Base-by-base conservation (phyloP, 2,888 invertebrate genomes). In the Drosophila meridionalis region DNA sequence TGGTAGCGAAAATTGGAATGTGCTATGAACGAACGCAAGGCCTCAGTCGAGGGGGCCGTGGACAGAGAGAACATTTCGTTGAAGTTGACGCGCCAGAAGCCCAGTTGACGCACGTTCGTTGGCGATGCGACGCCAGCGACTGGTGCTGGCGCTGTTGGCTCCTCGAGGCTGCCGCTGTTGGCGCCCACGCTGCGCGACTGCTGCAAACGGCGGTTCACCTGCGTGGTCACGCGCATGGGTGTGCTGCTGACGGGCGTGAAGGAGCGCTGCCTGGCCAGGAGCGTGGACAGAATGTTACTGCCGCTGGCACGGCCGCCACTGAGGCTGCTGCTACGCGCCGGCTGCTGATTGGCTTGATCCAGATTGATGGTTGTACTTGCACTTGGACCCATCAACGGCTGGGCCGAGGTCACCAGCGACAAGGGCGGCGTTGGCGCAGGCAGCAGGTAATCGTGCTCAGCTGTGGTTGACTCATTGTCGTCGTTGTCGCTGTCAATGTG, bases 21-120 rank as follows among this genome's bases (percentile, higher is more conserved):
- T 56, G 89, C 78, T 42, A 92, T 92, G 12, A 92, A 81, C 12
- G 91, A 89, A 4, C 92, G 89, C 57, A 92, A 75, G 3, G 91
- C 91, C 66, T 92, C 91, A 0, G 92, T 88, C 6, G 90, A 90
- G 1, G 92, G 87, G 0, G 90, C 87, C 34, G 90, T 87, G 0
- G 92, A 92, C 3, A 92, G 83, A 8, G 91, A 89, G 6, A 92
- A 73, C 53, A 92, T 88, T 55, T 92, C 90, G 56, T 92, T 92
- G 0, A 92, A 69, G 69, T 92, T 92, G 36, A 88, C 84, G 34
- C 92, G 87, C 92, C 92, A 92, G 26, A 89, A 87, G n/a, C 89
- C 80, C 52, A 76, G 48, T 55, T 80, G 75, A 42, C 72, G 70
- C 26, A 81, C 69, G n/a, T 53, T 73, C 5, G 56, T 63, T 0